Base-by-base conservation (phyloP, 2,888 invertebrate genomes). In the Deilephila elpenor region DNA sequence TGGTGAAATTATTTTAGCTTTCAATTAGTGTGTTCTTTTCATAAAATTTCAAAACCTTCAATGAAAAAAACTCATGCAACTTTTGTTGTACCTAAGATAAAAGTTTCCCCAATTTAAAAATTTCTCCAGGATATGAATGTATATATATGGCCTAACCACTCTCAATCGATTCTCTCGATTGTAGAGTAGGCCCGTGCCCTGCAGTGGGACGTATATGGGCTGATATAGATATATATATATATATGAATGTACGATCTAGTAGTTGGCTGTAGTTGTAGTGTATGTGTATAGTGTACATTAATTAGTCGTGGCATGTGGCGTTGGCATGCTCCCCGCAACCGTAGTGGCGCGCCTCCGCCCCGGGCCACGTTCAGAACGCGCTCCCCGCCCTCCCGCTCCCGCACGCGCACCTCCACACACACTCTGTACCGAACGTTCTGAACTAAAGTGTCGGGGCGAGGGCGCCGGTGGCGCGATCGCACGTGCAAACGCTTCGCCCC, bases 401-500 rank as follows among this genome's bases (percentile, higher is more conserved):
- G 61, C 37, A 70, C 70, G 51, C 59, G 51, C 29, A 73, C 73
- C 72, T 56, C 74, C 75, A 75, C n/a, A 56, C 32, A 17, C 70
- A 25, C 25, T 11, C 29, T 29, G 70, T 70, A 11, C 6, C 44
- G 14, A 44, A 44, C 44, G 85, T 84, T 89, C 89, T 87, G 91
- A 91, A 87, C 75, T 74, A n/a, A 72, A 70, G 82, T 78, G 76
- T 78, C 70, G 67, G 53, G 72, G 82, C 85, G 85, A 85, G 83
- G 84, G 83, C 86, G 83, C 81, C 86, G 83, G 82, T 84, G 84
- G 86, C 83, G 80, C 70, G 74, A 84, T 83, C 84, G 91, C 91
- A 89, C 91, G 89, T 84, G 90, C 91, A 88, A 87, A 88, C 92
- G 93, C 93, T 92, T 93, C 94, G 90, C 93, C 93, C 93, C 93